Conservation (phyloP, 2,888 invertebrate species). For the Sipha maydis region DNA sequence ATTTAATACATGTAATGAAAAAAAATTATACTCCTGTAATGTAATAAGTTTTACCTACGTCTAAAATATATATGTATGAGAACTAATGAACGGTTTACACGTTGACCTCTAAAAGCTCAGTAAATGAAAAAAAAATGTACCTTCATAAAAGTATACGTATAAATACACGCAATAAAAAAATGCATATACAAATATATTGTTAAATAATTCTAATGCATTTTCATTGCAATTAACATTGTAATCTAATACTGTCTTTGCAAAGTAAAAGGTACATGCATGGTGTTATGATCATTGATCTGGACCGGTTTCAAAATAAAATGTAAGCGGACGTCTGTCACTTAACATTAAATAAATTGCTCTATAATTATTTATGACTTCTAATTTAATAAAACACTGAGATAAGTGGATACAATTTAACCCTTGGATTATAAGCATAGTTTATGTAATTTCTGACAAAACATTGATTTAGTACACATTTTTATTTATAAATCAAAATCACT, state of each 20-base stretch:
- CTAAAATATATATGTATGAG: not conserved
- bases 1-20: not conserved
- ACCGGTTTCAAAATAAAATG: slow-evolving; percentile 51
- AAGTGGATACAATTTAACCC: slow-evolving; percentile 3
- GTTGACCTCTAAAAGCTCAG: not conserved
- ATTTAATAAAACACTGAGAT: not conserved
- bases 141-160: not conserved
- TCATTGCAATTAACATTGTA: slow-evolving; percentile 34
- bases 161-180: not conserved
- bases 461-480: slow-evolving; percentile 11
- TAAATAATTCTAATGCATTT: slow-evolving; percentile 37
- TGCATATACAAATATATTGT: slow-evolving; percentile 2
- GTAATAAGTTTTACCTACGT: not conserved
- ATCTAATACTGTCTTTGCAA: slow-evolving; percentile 37
- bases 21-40: not conserved
- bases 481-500: not conserved
- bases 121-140: not conserved
- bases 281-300: slow-evolving; percentile 36
- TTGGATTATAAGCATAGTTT: not conserved
- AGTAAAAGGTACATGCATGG: slow-evolving; percentile 53
- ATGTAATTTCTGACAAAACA: not conserved
- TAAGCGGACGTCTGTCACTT: not conserved
- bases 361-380: slow-evolving; percentile 33
- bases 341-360: slow-evolving; percentile 14
- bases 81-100: not conserved